Evolutionary conservation across 1,140 invertebrate species (phyloP).

Genomic region (Lepidurus arcticus): DNA sequence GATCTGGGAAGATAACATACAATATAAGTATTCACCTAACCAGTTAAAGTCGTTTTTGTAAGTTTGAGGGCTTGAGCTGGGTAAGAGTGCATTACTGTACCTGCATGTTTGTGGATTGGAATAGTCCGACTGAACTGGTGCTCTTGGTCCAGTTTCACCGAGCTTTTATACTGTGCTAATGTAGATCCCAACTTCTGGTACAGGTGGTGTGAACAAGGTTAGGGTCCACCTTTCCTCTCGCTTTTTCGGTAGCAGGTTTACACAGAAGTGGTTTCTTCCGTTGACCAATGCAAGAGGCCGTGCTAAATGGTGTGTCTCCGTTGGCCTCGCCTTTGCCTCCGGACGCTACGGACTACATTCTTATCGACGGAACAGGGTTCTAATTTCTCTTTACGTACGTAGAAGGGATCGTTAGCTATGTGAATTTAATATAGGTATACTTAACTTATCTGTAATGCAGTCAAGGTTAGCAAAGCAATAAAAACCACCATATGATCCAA

Average conservation of each 20-base stretch:
- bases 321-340: constrained; percentile 16
- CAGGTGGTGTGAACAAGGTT: neutral
- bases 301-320: neutral
- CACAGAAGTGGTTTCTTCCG: neutral
- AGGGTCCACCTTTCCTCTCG: neutral
- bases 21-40: neutral
- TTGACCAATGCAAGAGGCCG: neutral
- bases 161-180: neutral
- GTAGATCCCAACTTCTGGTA: neutral
- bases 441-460: too few relatives aligned
- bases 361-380: neutral
- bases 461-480: too few relatives aligned
- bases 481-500: too few relatives aligned
- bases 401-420: neutral
- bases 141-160: neutral
- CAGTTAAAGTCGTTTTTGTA: neutral
- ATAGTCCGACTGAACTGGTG: neutral
- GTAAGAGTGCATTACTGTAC: neutral
- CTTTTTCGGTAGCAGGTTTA: neutral
- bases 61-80: neutral
- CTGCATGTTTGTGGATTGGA: constrained; percentile 23
- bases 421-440: neutral
- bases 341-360: neutral
- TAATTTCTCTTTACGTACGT: neutral
- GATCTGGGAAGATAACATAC: neutral